phyloP scores from a whole-genome alignment of 2,797 vertebrate species.

The Sebastes melanostomus region DNA sequence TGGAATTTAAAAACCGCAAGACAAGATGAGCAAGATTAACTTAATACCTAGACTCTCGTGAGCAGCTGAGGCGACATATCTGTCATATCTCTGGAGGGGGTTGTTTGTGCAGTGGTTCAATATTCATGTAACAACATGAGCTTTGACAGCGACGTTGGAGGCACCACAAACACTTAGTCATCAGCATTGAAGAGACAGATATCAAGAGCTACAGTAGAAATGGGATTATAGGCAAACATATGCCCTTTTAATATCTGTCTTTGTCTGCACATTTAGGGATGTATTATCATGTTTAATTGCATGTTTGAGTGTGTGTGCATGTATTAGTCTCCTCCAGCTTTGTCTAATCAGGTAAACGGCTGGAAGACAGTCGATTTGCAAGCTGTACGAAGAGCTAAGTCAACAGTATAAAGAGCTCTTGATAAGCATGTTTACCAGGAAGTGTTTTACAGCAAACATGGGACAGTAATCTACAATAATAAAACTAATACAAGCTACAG shows the following conservation, averaged over 20 bases:
- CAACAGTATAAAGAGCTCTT: not conserved
- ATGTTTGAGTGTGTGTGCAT: not conserved
- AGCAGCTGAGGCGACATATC: not conserved
- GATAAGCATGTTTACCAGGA: not conserved
- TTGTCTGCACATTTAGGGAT: not conserved
- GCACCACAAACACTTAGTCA: not conserved
- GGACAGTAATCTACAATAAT: not conserved
- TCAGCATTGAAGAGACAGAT: not conserved
- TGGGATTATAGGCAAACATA: not conserved
- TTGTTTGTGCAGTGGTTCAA: not conserved
- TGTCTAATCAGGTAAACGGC: not conserved
- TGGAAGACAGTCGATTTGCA: not conserved
- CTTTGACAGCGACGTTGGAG: not conserved
- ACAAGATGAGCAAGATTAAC: not conserved
- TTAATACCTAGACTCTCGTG: not conserved
- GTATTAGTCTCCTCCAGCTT: not conserved
- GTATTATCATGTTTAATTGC: not conserved
- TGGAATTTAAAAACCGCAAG: not conserved
- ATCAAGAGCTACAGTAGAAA: not conserved
- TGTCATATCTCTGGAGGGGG: not conserved
- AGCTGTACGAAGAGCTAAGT: not conserved
- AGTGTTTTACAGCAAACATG: not conserved
- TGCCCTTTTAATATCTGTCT: not conserved
- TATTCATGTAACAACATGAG: conserved; percentile 7
- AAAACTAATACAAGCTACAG: not conserved